These are phyloP conservation scores for Dipodomys spectabilis DNA, from an alignment of 2,113 vertebrate species.

Conservation along the genomic window DNA sequence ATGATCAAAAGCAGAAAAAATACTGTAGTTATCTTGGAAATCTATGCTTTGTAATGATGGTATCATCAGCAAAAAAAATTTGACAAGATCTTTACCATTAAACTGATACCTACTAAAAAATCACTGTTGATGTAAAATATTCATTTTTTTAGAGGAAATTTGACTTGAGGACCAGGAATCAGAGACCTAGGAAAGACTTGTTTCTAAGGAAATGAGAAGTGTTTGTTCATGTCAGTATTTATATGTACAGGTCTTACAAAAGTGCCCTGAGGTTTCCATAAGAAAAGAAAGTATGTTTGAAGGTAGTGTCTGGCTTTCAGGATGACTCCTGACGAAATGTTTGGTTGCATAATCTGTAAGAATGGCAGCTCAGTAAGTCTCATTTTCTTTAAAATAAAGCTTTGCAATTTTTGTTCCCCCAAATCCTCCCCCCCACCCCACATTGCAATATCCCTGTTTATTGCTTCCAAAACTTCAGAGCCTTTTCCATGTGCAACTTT, in stretches of 20 bases:
- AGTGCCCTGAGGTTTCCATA: not conserved
- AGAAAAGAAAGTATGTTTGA: not conserved
- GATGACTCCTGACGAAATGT: not conserved
- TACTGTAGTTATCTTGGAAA: not conserved
- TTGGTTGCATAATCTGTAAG: not conserved
- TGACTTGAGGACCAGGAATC: not conserved
- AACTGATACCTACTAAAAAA: not conserved
- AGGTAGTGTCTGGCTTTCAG: not conserved
- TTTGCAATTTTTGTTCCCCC: not conserved
- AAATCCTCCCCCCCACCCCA: too few species aligned
- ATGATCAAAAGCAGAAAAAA: not conserved
- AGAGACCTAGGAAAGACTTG: not conserved
- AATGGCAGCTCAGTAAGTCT: not conserved
- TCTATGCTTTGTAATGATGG: not conserved
- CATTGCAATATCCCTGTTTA: not conserved
- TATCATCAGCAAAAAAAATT: not conserved
- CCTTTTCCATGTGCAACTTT: not conserved
- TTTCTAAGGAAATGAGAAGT: not conserved
- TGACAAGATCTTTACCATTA: not conserved
- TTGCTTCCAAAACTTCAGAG: not conserved
- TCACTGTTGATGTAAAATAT: not conserved
- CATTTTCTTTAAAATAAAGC: too few species aligned
- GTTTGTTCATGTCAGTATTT: not conserved
- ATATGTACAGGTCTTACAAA: not conserved
- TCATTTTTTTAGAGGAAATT: not conserved